phyloP scores from a whole-genome alignment of 2,113 vertebrate species.

The Hucho hucho region DNA sequence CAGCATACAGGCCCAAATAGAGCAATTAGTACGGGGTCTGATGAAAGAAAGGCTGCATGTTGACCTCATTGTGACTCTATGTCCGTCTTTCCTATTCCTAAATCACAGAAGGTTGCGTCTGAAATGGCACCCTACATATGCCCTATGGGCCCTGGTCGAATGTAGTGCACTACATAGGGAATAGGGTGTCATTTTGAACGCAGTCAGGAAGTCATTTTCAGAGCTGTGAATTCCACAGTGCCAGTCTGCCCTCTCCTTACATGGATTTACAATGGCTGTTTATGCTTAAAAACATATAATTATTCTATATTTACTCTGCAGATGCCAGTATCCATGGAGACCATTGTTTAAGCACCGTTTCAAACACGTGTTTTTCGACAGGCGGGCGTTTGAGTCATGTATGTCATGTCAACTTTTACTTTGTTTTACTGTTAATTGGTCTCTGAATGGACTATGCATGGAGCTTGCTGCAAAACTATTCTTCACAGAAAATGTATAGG shows the following conservation, averaged over 20 bases:
- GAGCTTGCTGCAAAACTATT: background rate
- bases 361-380: background rate
- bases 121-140: background rate
- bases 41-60: constrained; percentile 49
- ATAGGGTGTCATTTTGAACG: no score
- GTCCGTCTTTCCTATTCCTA: constrained; percentile 23
- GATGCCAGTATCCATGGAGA: constrained; percentile 39
- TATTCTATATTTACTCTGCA: constrained; percentile 65
- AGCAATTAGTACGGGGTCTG: constrained; percentile 53
- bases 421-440: no score
- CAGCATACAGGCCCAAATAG: constrained; percentile 40
- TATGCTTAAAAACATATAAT: constrained; percentile 64
- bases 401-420: no score
- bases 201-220: background rate
- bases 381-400: no score
- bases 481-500: constrained; percentile 2
- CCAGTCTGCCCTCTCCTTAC: constrained; percentile 47
- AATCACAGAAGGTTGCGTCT: constrained; percentile 25
- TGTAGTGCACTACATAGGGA: no score
- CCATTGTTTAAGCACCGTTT: constrained; percentile 39
- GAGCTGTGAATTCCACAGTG: constrained; percentile 60
- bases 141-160: background rate
- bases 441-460: no score
- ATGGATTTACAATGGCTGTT: constrained; percentile 60
- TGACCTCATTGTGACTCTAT: constrained; percentile 47